These are phyloP conservation scores for Ophioderma brevispina DNA, from an alignment of 35 echinoderm and acorn worm genomes.

Conservation along the genomic window DNA sequence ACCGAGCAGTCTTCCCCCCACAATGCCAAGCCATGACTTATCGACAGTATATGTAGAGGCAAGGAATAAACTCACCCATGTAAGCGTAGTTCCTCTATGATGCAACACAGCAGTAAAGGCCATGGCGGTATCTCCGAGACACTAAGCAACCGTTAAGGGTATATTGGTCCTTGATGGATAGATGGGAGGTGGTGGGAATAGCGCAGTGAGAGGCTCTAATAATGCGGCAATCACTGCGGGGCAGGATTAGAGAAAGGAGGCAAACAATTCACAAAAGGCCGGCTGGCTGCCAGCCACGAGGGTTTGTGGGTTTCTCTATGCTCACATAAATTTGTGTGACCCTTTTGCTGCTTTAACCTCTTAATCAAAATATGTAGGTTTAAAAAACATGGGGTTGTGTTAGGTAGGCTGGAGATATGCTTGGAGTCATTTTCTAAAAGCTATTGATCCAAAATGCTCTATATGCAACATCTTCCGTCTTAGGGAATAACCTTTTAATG, in stretches of 20 bases:
- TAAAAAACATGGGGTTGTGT: neutral
- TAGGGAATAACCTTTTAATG: neutral
- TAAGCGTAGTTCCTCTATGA: neutral
- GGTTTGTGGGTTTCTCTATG: neutral
- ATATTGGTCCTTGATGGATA: neutral
- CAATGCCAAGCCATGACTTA: neutral
- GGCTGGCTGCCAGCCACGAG: neutral
- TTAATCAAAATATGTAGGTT: neutral
- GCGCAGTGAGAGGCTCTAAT: neutral
- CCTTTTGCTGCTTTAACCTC: neutral
- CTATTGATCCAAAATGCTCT: neutral
- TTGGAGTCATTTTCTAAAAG: slow-evolving; percentile 10
- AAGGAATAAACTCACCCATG: neutral
- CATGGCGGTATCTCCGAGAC: slow-evolving; percentile 8
- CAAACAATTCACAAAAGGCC: neutral
- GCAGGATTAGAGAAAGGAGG: neutral
- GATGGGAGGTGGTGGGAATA: neutral
- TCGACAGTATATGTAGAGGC: neutral
- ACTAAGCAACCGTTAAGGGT: neutral
- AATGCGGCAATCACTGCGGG: neutral
- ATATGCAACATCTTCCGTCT: neutral
- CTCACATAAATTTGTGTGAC: neutral
- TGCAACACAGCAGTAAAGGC: neutral
- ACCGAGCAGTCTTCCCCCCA: neutral
- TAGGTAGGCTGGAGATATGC: neutral